phyloP scores from a whole-genome alignment of 2,113 vertebrate species.

The Galemys pyrenaicus region DNA sequence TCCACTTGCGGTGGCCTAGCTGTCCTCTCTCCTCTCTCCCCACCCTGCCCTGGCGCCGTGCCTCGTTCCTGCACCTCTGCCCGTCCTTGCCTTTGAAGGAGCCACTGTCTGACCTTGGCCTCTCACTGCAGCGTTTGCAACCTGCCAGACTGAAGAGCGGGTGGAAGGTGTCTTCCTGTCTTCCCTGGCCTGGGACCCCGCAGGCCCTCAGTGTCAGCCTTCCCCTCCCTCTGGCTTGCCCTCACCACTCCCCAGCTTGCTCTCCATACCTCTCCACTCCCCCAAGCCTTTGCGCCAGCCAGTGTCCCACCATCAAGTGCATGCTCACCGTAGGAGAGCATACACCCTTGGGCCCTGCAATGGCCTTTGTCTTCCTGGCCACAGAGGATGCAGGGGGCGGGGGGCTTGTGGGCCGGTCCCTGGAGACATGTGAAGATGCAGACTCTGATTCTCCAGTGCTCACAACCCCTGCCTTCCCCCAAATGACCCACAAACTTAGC shows the following conservation, averaged over 20 bases:
- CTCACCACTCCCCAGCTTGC: not conserved
- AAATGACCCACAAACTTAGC: not conserved
- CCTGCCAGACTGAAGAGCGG: not conserved
- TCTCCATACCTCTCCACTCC: not conserved
- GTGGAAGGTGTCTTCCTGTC: slow-evolving; percentile 23
- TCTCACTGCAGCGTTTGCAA: slow-evolving; percentile 5
- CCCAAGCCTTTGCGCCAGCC: not conserved
- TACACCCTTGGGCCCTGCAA: not conserved
- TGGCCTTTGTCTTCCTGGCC: not conserved
- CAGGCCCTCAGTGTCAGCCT: not conserved
- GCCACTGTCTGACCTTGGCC: not conserved
- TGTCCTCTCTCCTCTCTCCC: not conserved
- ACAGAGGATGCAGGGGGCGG: not conserved
- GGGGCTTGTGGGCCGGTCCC: not conserved
- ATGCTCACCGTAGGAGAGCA: not conserved
- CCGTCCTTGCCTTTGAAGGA: not conserved
- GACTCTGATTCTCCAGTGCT: not conserved
- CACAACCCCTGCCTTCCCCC: not conserved
- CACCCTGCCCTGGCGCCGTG: not conserved
- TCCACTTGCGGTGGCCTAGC: not conserved
- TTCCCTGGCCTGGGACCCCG: not conserved
- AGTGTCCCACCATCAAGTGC: not conserved
- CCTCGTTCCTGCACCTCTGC: not conserved
- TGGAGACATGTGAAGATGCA: not conserved
- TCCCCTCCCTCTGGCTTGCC: not conserved